Evolutionary conservation across 2,888 invertebrate genomes (phyloP).

Genomic region (Geotrupes spiniger): DNA sequence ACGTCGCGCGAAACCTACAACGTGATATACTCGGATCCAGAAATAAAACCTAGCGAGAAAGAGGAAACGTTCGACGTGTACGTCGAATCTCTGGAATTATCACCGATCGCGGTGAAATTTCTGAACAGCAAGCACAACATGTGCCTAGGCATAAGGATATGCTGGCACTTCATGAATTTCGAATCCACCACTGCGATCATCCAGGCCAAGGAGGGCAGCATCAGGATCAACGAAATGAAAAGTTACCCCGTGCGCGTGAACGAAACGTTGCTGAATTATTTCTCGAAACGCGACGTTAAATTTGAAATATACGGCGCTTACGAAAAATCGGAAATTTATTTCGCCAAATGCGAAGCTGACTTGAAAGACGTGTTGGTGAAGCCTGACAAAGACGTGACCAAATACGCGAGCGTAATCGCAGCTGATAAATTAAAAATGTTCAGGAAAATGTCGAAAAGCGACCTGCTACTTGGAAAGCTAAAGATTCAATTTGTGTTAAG

Average conservation of each 20-base stretch:
- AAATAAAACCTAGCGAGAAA: neutral
- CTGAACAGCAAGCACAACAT: slow-evolving; percentile 12
- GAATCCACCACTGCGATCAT: slow-evolving; percentile 15
- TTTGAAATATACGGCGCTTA: slow-evolving; percentile 18
- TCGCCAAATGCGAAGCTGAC: slow-evolving; percentile 21
- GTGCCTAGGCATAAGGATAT: slow-evolving; percentile 13
- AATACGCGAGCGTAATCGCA: slow-evolving; percentile 14
- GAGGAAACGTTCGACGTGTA: slow-evolving; percentile 17
- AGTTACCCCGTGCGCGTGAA: slow-evolving; percentile 18
- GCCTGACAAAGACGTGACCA: slow-evolving; percentile 13
- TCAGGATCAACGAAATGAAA: slow-evolving; percentile 15
- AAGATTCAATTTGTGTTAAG: no score
- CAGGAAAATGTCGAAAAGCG: slow-evolving; percentile 1
- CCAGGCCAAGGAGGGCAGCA: slow-evolving; percentile 4
- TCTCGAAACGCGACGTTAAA: slow-evolving; percentile 9
- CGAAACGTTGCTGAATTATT: slow-evolving; percentile 17
- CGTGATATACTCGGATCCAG: neutral
- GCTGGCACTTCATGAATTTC: slow-evolving; percentile 23
- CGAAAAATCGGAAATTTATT: slow-evolving; percentile 13
- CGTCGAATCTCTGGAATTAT: slow-evolving; percentile 17
- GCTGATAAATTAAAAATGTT: slow-evolving; percentile 16
- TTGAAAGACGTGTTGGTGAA: slow-evolving; percentile 13
- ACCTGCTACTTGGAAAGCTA: no score
- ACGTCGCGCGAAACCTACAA: slow-evolving; percentile 8
- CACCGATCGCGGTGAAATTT: slow-evolving; percentile 8